Evolutionary conservation across 2,888 invertebrate genomes (phyloP), one percentile per base, ranked within the genome.

Genomic region (Imbricaverruca yamaguchii): DNA sequence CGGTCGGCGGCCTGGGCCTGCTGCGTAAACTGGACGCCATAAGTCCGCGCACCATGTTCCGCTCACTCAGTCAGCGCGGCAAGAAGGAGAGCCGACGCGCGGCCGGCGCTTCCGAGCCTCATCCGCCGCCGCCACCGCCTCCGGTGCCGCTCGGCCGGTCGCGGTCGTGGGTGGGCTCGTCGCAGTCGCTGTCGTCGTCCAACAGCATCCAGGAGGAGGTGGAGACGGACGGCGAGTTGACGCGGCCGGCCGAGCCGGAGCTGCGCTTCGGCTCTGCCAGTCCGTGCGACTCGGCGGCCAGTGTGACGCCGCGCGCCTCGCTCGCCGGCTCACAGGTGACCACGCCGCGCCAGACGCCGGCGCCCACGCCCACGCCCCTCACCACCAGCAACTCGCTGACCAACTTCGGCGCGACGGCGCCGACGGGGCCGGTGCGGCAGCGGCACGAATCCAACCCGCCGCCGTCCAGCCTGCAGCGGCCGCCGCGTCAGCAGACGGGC

Each of bases 361-460:
- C 69, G 69, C 69, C 69, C 13, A 69, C 69, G 39, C 69, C 69
- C 25, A 25, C 39, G 69, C 69, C 69, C 39, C 74, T 74, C 15
- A 74, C 74, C 74, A 74, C 74, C 55, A 74, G 74, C 55, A 74
- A 21, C 55, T 74, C 74, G 53, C 74, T 74, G 74, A 74, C 74
- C 21, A 74, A 55, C 74, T 74, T 74, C 21, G 74, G 21, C 21
- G 53, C 21, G 55, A 18, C 69, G 6, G 18, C 21, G 53, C 21
- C 69, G 15, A 39, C 55, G 53, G 74, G 53, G 55, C 74, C 74
- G 74, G 53, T 74, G 53, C 74, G 74, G 55, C 74, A 74, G 74
- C 74, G 74, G 55, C 74, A 74, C 55, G 74, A 74, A 55, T 74
- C 74, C 23, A 74, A 74, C 74, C 74, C 74, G 74, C 74, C 74